phyloP scores from a whole-genome alignment of 2,888 invertebrate species.

The Lepidochitona cinerea region DNA sequence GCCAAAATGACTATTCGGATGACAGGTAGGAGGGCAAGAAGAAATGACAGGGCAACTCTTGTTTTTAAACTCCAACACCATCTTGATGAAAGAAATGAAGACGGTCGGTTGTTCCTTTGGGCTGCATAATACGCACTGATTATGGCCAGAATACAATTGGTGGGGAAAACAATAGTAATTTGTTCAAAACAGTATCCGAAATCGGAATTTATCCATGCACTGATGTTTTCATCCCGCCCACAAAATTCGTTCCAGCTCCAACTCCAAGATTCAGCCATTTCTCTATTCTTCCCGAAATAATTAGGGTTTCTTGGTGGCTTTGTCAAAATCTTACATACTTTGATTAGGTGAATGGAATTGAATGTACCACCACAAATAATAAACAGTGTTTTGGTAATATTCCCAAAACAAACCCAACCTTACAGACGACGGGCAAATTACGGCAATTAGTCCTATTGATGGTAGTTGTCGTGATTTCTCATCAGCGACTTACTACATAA shows the following conservation, averaged over 20 bases:
- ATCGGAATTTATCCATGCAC: constrained; percentile 77
- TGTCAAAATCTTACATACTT: too few relatives aligned
- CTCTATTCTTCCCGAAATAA: too few relatives aligned
- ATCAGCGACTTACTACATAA: too few relatives aligned
- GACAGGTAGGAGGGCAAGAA: constrained; percentile 80
- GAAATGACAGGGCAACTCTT: constrained; percentile 73
- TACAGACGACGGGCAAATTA: too few relatives aligned
- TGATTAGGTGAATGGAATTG: too few relatives aligned
- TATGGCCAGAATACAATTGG: constrained; percentile 81
- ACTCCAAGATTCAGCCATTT: too few relatives aligned
- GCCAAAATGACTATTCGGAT: constrained; percentile 74
- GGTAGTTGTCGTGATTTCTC: too few relatives aligned
- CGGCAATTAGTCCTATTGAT: too few relatives aligned
- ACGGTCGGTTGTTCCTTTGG: constrained; percentile 77
- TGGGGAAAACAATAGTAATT: constrained; percentile 81
- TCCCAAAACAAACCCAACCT: too few relatives aligned
- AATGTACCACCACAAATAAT: too few relatives aligned
- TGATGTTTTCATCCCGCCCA: constrained; percentile 58
- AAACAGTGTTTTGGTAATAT: too few relatives aligned
- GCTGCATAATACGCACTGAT: constrained; percentile 88
- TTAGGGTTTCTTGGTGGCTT: too few relatives aligned
- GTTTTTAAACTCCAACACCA: constrained; percentile 49
- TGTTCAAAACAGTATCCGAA: constrained; percentile 89
- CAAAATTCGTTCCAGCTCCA: constrained; percentile 57
- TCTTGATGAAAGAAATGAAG: constrained; percentile 76